Evolutionary conservation across 2,797 vertebrate species (phyloP).

Genomic region (Enoplosus armatus): DNA sequence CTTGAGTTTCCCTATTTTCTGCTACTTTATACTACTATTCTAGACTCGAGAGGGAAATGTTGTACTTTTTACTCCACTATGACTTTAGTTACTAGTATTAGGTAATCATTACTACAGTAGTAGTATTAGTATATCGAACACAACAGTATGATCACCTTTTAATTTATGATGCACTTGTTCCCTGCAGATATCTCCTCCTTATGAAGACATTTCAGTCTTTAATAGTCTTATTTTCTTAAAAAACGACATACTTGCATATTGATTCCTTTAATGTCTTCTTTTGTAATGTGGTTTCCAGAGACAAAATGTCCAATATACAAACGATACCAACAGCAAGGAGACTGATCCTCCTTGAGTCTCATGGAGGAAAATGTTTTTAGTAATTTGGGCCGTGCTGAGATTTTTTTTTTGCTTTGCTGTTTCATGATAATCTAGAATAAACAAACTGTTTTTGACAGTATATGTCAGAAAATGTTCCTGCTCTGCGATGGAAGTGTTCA

Average conservation of each 20-base stretch:
- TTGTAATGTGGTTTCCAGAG: neutral
- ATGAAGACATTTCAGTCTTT: neutral
- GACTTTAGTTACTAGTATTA: too few relatives aligned
- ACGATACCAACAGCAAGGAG: neutral
- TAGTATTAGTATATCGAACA: too few relatives aligned
- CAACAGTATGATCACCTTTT: neutral
- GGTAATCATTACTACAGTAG: too few relatives aligned
- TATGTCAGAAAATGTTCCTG: conserved; percentile 2
- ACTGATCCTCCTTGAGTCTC: neutral
- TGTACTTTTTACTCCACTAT: neutral
- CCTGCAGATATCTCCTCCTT: neutral
- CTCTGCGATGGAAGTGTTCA: conserved; percentile 1
- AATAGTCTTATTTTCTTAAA: neutral
- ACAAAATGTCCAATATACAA: neutral
- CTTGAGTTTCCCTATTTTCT: neutral
- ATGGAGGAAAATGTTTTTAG: neutral
- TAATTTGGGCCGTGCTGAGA: neutral
- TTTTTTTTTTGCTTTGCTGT: neutral
- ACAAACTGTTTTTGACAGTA: neutral
- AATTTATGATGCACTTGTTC: neutral
- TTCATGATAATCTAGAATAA: neutral
- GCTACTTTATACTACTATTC: neutral
- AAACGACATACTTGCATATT: neutral
- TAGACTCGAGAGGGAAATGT: neutral
- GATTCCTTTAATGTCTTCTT: neutral